Percentiles rank a stretch among this genome's conserved stretches.
These are phyloP conservation scores for Octomys mimax DNA, from an alignment of 2,797 vertebrate genomes.

Conservation along the genomic window DNA sequence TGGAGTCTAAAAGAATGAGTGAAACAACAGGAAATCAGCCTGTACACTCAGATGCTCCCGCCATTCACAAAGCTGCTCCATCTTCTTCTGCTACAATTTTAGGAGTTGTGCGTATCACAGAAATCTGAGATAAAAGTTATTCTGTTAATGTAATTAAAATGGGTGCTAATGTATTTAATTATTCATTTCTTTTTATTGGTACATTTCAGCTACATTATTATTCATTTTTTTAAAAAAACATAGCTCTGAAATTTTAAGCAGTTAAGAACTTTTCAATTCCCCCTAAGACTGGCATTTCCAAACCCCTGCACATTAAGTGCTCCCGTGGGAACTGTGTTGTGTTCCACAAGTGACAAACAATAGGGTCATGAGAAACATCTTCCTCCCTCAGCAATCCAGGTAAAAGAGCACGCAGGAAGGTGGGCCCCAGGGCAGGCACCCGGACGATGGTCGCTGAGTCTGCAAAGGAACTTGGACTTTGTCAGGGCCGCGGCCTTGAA, in stretches of 20 bases:
- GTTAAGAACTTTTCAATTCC: background rate
- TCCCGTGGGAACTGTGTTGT: too few species aligned
- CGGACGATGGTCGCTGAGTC: background rate
- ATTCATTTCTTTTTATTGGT: background rate
- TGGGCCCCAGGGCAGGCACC: background rate
- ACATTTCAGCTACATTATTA: background rate
- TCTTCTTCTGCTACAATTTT: background rate
- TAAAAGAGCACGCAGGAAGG: background rate
- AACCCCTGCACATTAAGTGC: background rate
- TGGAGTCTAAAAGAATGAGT: background rate
- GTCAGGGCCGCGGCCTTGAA: background rate
- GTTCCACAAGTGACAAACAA: too few species aligned
- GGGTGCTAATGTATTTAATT: background rate
- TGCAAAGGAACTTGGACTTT: background rate
- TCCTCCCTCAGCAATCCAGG: background rate
- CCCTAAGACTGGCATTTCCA: background rate
- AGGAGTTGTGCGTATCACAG: background rate
- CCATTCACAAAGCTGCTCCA: background rate
- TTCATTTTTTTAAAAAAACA: background rate
- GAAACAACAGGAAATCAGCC: background rate
- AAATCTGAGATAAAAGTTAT: background rate
- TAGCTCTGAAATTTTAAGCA: background rate
- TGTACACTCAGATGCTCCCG: background rate
- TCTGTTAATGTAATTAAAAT: background rate
- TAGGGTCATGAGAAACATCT: background rate